These are phyloP conservation scores for Brachionus manjavacas DNA, from an alignment of 1,140 invertebrate genomes.

Conservation along the genomic window DNA sequence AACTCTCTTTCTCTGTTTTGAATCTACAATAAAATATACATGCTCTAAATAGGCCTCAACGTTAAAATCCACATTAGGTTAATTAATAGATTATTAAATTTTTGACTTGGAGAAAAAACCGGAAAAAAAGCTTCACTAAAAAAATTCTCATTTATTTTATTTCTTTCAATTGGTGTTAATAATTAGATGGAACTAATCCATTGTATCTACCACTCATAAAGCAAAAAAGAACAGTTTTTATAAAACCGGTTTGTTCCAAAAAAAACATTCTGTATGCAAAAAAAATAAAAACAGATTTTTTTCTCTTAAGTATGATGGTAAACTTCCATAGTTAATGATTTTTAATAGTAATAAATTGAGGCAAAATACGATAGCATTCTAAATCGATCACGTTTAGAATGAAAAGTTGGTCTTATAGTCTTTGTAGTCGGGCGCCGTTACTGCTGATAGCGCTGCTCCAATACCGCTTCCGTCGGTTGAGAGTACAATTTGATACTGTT, in stretches of 20 bases:
- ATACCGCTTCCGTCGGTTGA: conserved; percentile 96
- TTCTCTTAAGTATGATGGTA: background rate
- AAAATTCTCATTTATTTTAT: background rate
- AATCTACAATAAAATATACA: background rate
- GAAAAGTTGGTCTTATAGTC: background rate
- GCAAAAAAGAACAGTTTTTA: background rate
- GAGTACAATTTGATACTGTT: conserved; percentile 71
- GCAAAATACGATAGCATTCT: background rate
- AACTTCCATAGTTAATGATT: background rate
- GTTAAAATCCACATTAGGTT: background rate
- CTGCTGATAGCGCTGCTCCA: conserved; percentile 88
- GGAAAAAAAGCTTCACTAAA: background rate
- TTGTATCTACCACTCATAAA: background rate
- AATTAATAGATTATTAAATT: background rate
- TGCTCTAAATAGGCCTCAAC: background rate
- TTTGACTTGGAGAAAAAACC: background rate
- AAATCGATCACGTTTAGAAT: background rate
- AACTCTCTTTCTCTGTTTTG: background rate
- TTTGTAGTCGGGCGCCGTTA: conserved; percentile 15
- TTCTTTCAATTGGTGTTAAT: background rate
- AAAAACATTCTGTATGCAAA: background rate
- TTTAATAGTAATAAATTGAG: background rate
- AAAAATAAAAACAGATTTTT: background rate
- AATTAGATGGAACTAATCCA: background rate
- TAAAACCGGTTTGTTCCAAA: background rate